These are phyloP conservation scores for Sinella curviseta DNA, from an alignment of 1,140 invertebrate genomes.

Conservation along the genomic window DNA sequence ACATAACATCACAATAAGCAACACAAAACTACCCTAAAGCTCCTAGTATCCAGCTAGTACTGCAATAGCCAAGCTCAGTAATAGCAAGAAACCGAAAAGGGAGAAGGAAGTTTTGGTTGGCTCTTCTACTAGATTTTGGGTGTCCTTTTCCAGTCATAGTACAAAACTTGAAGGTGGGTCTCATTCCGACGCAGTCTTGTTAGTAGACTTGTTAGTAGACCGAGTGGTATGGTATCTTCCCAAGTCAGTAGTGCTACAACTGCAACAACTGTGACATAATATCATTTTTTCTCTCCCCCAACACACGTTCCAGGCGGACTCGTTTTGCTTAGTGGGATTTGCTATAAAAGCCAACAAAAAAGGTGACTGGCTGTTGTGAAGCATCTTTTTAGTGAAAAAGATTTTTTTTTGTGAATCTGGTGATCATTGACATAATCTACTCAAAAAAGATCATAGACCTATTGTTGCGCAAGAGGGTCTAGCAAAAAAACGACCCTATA, in stretches of 20 bases:
- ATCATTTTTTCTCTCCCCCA: background rate
- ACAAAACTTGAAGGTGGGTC: slow-evolving; percentile 15
- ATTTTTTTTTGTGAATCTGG: background rate
- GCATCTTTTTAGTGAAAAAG: background rate
- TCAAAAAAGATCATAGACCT: background rate
- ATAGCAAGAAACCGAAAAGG: background rate
- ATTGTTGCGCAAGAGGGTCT: background rate
- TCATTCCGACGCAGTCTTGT: slow-evolving; percentile 11
- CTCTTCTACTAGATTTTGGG: background rate
- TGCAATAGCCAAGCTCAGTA: background rate
- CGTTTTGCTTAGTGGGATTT: no score
- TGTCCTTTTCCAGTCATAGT: background rate
- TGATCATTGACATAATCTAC: background rate
- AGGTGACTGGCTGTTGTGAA: background rate
- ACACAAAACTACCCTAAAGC: no score
- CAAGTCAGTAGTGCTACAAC: background rate
- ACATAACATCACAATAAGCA: no score
- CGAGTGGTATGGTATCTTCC: background rate
- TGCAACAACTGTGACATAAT: background rate
- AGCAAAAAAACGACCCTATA: background rate
- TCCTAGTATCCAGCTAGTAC: background rate
- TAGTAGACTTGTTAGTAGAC: background rate
- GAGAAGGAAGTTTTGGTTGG: background rate
- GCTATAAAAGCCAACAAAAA: no score
- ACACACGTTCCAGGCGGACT: background rate